These are phyloP conservation scores for Drosophila tsacasi DNA, from an alignment of 1,140 invertebrate genomes.

Conservation along the genomic window DNA sequence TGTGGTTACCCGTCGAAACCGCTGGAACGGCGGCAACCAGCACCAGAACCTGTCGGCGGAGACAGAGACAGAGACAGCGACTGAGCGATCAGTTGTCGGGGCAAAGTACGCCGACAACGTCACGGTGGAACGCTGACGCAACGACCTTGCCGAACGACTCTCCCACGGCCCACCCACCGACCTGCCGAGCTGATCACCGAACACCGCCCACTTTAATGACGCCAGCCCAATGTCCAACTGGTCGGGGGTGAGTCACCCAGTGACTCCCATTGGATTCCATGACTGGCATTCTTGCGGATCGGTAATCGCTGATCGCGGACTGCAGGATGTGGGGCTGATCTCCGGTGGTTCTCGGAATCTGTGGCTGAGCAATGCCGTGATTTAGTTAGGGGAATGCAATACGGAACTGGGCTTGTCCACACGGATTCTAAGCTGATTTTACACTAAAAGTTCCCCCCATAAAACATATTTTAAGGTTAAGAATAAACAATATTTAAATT, in stretches of 20 bases:
- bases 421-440: slow-evolving; percentile 4
- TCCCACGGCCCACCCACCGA: slow-evolving; percentile 22
- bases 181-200: slow-evolving; percentile 2
- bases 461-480: not conserved
- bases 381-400: not conserved
- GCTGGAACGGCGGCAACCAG: slow-evolving; percentile 41
- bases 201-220: slow-evolving; percentile 31
- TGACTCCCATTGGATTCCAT: slow-evolving; percentile 26
- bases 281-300: slow-evolving; percentile 20
- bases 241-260: slow-evolving; percentile 4
- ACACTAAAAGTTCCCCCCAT: not conserved
- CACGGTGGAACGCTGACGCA: slow-evolving; percentile 61
- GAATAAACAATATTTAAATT: not conserved
- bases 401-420: slow-evolving; percentile 11
- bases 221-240: slow-evolving; percentile 16
- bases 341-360: slow-evolving; percentile 19
- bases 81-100: slow-evolving; percentile 21
- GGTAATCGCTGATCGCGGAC: not conserved
- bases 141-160: slow-evolving; percentile 31
- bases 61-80: not conserved
- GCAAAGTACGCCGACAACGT: slow-evolving; percentile 64
- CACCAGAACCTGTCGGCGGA: slow-evolving; percentile 34
- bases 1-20: slow-evolving; percentile 41
- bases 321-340: slow-evolving; percentile 25
- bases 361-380: slow-evolving; percentile 19